Evolutionary conservation across 2,113 vertebrate genomes (phyloP), one percentile per base, ranked within the genome.

Genomic region (Desmodus rotundus): DNA sequence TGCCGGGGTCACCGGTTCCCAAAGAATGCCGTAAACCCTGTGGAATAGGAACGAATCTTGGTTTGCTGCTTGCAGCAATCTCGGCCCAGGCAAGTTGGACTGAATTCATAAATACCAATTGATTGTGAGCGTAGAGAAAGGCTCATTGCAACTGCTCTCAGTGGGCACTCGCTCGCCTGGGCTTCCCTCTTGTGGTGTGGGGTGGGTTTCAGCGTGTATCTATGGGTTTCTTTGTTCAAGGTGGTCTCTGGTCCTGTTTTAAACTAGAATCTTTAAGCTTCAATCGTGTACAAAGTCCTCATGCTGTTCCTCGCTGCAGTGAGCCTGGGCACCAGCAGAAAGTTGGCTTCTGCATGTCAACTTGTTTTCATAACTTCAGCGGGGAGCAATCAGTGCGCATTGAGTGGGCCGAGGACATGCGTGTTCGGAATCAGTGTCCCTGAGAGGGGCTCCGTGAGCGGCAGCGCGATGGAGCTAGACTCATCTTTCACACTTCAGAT

Each of bases 281-380:
- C 43, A 0, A 17, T 52, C 4, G 2, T 5, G 4, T 17, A 20
- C 11, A 2, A 17, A 41, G 78, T 31, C 24, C 16, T 26, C 8
- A 20, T 43, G 52, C 47, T 13, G 31, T 72, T 20, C 7, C 11
- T 50, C 3, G 3, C 16, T 0, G 45, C 52, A 1, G 52, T 36
- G 58, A 3, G 36, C 41, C 47, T 22, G 50, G 89, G 2, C 36
- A 28, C 17, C 47, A 14, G 70, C 19, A 4, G 41, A 45, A 28
- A 9, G 5, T 43, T 16, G 3, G 31, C 41, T 33, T 70, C 50
- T 38, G 10, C 41, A 4, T 19, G 5, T 7, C 5, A n/a, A 11
- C 26, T 33, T 31, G 56, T 36, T 80, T 36, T 80, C 31, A 54
- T 90, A 26, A 73, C 90, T 91, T 52, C 68, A 82, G 70, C 6